These are phyloP conservation scores for Euplexia lucipara DNA, from an alignment of 2,888 invertebrate species.

Conservation along the genomic window DNA sequence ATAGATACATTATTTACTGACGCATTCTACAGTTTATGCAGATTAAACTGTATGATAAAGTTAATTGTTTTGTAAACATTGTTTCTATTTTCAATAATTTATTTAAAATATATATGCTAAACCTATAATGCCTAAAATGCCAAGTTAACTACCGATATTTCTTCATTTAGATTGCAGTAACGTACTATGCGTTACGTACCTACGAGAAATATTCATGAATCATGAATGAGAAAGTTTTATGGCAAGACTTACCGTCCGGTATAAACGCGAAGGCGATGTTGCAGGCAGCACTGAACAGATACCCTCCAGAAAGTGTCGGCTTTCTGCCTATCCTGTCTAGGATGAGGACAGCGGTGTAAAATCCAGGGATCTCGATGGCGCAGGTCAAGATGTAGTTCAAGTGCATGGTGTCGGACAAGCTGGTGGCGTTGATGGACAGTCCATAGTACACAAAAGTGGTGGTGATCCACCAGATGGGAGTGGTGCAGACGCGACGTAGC, in stretches of 20 bases:
- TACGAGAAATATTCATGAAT: too few relatives aligned
- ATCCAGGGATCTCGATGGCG: slow-evolving; percentile 94
- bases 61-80: slow-evolving; percentile 16
- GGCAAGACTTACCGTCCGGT: slow-evolving; percentile 89
- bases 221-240: too few relatives aligned
- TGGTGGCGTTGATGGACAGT: slow-evolving; percentile 94
- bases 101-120: too few relatives aligned
- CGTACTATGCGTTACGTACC: too few relatives aligned
- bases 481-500: slow-evolving; percentile 91
- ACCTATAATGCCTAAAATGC: not conserved
- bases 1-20: slow-evolving; percentile 13
- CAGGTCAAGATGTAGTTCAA: slow-evolving; percentile 93
- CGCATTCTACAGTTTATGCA: not conserved
- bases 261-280: slow-evolving; percentile 83
- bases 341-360: slow-evolving; percentile 91
- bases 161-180: not conserved
- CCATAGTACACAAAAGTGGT: slow-evolving; percentile 95
- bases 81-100: not conserved
- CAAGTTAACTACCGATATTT: not conserved
- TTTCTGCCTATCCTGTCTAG: slow-evolving; percentile 92
- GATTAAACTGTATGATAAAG: not conserved
- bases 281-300: slow-evolving; percentile 90
- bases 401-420: slow-evolving; percentile 94
- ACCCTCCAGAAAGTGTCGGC: slow-evolving; percentile 90
- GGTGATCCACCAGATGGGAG: slow-evolving; percentile 95